Conservation (phyloP, 2,113 vertebrate genomes). For the rat (Rattus norvegicus) region DNA sequence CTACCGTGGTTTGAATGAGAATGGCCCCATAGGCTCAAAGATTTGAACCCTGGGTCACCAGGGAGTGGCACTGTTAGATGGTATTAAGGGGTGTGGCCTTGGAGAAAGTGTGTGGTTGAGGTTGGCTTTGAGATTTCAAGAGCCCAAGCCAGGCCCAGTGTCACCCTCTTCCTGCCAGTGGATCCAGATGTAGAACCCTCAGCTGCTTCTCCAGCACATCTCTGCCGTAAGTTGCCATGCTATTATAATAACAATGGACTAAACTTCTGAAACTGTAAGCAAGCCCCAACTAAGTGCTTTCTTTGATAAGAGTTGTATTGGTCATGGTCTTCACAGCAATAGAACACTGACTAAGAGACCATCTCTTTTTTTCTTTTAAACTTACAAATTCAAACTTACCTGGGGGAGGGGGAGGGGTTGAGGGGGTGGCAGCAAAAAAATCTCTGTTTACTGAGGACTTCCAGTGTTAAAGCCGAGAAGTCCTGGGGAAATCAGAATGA, state of each 20-base stretch:
- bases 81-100: background rate
- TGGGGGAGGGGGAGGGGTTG: too few relatives aligned
- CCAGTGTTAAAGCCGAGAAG: background rate
- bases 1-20: background rate
- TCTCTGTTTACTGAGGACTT: background rate
- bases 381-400: background rate
- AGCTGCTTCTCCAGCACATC: background rate
- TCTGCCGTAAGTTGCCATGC: background rate
- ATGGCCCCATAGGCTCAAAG: background rate
- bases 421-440: background rate
- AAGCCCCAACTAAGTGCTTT: background rate
- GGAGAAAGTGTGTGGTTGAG: background rate
- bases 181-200: background rate
- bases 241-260: background rate
- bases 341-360: background rate
- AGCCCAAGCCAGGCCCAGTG: background rate
- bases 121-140: background rate
- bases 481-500: background rate
- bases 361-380: background rate
- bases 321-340: background rate
- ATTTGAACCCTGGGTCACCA: background rate
- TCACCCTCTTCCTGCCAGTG: background rate
- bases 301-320: background rate
- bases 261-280: background rate
- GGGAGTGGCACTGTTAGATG: background rate